Evolutionary conservation across 2,797 vertebrate species (phyloP).

Genomic region (Myripristis murdjan): DNA sequence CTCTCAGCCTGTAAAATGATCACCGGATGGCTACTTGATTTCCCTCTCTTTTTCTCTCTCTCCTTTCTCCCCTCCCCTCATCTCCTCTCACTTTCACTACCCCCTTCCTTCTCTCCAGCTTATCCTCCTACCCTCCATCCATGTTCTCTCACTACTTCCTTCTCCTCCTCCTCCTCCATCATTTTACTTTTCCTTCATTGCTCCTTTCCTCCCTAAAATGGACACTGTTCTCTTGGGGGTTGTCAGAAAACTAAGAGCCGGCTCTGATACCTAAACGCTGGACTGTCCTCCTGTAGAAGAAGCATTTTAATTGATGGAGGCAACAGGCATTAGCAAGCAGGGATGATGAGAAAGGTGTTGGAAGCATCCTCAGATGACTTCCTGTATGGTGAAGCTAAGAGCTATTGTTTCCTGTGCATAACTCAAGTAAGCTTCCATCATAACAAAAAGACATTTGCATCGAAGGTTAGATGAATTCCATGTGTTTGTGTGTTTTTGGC

Average conservation of each 20-base stretch:
- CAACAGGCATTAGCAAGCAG: slow-evolving; percentile 34
- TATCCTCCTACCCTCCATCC: slow-evolving; percentile 34
- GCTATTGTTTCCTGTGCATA: too few relatives aligned
- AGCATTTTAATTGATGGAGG: slow-evolving; percentile 34
- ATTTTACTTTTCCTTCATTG: slow-evolving; percentile 77
- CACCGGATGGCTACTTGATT: slow-evolving; percentile 85
- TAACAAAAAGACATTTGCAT: too few relatives aligned
- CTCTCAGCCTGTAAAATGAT: slow-evolving; percentile 90
- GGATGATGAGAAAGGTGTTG: slow-evolving; percentile 17
- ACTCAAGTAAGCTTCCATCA: too few relatives aligned
- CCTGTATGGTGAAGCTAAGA: slow-evolving; percentile 6
- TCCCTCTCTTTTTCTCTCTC: slow-evolving; percentile 65
- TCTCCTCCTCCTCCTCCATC: slow-evolving; percentile 76
- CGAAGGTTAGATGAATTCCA: too few relatives aligned
- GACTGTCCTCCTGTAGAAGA: slow-evolving; percentile 43
- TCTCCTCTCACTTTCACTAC: slow-evolving; percentile 59
- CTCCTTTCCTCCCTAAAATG: slow-evolving; percentile 78
- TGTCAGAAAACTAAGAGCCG: slow-evolving; percentile 68
- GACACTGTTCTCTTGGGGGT: slow-evolving; percentile 84
- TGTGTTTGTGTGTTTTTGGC: too few relatives aligned
- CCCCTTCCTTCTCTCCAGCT: slow-evolving; percentile 31
- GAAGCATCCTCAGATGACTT: slow-evolving; percentile 19
- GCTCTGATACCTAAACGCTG: slow-evolving; percentile 52
- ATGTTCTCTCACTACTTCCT: slow-evolving; percentile 75
- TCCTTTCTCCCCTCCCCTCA: slow-evolving; percentile 52